A percentile compares a stretch with the other conserved stretches of the same genome.
phyloP scores from a whole-genome alignment of 2,888 invertebrate genomes.

The Lasioglossum oenotherae region DNA sequence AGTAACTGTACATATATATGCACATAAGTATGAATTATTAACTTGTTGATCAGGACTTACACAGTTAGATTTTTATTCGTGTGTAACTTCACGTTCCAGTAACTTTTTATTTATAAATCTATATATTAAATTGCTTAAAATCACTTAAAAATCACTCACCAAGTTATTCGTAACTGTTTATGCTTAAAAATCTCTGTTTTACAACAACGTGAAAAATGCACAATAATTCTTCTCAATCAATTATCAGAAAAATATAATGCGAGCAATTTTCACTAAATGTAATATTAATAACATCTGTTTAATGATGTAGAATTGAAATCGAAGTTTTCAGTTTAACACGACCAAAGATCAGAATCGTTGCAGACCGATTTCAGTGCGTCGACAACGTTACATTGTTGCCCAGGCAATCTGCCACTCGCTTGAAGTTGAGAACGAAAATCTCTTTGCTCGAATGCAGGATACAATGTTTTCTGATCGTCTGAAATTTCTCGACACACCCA shows the following conservation, averaged over 20 bases:
- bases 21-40: not conserved
- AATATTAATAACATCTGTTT: not conserved
- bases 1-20: not conserved
- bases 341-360: not conserved
- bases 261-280: not conserved
- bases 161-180: not conserved
- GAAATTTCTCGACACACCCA: not conserved
- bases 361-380: not conserved
- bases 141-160: not conserved
- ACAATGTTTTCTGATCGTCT: slow-evolving; percentile 35
- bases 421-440: slow-evolving; percentile 8
- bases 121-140: too few species aligned
- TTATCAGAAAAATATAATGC: not conserved
- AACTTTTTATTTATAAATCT: not conserved
- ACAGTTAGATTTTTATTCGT: not conserved
- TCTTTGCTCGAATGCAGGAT: not conserved
- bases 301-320: not conserved
- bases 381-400: slow-evolving; percentile 39
- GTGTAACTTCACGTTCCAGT: not conserved
- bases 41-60: not conserved
- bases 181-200: not conserved
- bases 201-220: not conserved
- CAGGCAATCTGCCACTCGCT: slow-evolving; percentile 2
- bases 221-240: not conserved
- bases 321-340: not conserved